These are phyloP conservation scores for Stenotaenia linearis DNA, from an alignment of 2,888 invertebrate species.

Conservation along the genomic window DNA sequence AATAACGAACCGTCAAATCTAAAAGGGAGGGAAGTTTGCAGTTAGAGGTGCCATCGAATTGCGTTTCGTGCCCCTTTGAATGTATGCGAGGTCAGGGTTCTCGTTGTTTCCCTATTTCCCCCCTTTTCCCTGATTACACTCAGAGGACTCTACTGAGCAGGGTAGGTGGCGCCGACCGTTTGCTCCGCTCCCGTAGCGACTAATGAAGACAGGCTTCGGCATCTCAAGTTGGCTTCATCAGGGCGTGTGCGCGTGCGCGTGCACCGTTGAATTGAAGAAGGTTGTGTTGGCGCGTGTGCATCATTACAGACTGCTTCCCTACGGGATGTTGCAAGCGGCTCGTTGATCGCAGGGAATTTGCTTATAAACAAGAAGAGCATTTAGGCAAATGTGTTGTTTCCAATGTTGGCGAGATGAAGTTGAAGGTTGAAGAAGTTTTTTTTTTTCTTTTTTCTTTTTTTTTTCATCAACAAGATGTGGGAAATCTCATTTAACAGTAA, in stretches of 20 bases:
- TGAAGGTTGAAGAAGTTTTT: neutral
- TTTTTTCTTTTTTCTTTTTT: neutral
- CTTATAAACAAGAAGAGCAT: slow-evolving; percentile 26
- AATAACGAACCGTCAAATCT: neutral
- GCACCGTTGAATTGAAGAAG: slow-evolving; percentile 10
- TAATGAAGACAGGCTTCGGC: slow-evolving; percentile 5
- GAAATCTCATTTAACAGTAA: neutral
- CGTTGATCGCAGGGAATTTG: slow-evolving; percentile 19
- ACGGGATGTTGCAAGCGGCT: slow-evolving; percentile 2
- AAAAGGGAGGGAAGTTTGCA: neutral
- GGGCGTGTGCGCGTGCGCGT: slow-evolving; percentile 3
- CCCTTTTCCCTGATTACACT: neutral
- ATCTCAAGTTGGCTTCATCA: slow-evolving; percentile 22
- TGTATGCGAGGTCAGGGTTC: neutral
- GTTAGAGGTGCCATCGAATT: neutral
- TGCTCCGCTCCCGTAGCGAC: slow-evolving; percentile 12
- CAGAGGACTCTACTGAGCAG: neutral
- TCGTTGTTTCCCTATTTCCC: neutral
- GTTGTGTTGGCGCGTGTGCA: slow-evolving; percentile 16
- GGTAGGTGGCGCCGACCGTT: neutral
- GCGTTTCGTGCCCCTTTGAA: neutral
- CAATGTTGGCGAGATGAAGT: neutral
- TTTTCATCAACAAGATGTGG: too few relatives aligned
- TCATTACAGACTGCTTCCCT: slow-evolving; percentile 3
- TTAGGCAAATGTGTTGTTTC: slow-evolving; percentile 10